These are phyloP conservation scores for Gobiocypris rarus DNA, from an alignment of 2,113 vertebrate species.

Conservation along the genomic window DNA sequence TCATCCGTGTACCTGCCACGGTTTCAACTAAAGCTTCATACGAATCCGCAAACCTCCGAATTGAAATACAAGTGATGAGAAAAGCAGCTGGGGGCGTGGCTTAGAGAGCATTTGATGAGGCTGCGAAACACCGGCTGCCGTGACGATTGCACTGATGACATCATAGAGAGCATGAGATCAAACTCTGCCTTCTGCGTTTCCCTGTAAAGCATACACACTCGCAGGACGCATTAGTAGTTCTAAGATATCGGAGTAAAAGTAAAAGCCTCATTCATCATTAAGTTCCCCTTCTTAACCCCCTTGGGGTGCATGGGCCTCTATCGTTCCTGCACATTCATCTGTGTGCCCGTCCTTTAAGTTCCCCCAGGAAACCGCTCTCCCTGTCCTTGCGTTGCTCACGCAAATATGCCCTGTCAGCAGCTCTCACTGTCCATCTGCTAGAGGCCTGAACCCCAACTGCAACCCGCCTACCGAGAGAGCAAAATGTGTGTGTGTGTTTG, in stretches of 20 bases:
- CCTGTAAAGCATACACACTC: neutral
- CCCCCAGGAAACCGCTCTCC: conserved; percentile 39
- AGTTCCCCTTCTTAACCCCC: conserved; percentile 16
- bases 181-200: neutral
- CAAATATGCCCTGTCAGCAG: conserved; percentile 45
- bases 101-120: neutral
- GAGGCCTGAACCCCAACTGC: conserved; percentile 34
- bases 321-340: conserved; percentile 40
- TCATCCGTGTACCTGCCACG: neutral
- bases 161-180: conserved; percentile 27
- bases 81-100: neutral
- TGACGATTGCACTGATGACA: conserved; percentile 3
- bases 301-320: neutral
- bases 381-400: conserved; percentile 27
- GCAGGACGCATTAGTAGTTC: neutral
- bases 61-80: conserved; percentile 3
- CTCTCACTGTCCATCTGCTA: conserved; percentile 24
- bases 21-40: neutral
- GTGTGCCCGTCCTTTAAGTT: conserved; percentile 29
- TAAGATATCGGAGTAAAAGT: conserved; percentile 23
- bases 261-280: conserved; percentile 42
- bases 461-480: neutral
- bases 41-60: neutral
- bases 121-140: neutral
- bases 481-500: conserved; percentile 27